Conservation (phyloP, 1,140 invertebrate genomes). For the Drosophila mauritiana region DNA sequence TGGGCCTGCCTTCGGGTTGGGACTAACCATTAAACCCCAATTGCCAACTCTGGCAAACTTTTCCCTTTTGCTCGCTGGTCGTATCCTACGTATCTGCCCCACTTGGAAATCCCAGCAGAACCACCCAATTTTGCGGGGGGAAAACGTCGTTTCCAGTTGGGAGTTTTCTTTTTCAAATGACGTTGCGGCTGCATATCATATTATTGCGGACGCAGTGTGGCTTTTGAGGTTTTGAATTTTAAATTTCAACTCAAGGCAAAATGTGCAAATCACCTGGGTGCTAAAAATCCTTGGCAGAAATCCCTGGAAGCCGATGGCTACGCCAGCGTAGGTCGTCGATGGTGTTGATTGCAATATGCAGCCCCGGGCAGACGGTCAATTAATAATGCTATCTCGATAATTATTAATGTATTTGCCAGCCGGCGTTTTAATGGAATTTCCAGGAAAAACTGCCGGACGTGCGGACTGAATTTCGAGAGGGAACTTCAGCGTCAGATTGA, state of each 20-base stretch:
- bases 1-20: slow-evolving; percentile 10
- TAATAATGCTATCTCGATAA: slow-evolving; percentile 22
- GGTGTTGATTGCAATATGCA: slow-evolving; percentile 28
- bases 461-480: slow-evolving; percentile 34
- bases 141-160: slow-evolving; percentile 7
- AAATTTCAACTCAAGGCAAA: slow-evolving; percentile 48
- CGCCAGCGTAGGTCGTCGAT: neutral
- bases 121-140: neutral
- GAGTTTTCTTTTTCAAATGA: slow-evolving; percentile 28
- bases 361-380: slow-evolving; percentile 11
- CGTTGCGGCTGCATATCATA: slow-evolving; percentile 51
- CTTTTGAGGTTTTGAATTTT: slow-evolving; percentile 46
- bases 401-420: slow-evolving; percentile 25
- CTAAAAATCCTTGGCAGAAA: slow-evolving; percentile 4
- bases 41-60: slow-evolving; percentile 54
- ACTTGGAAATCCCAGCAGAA: slow-evolving; percentile 21
- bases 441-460: slow-evolving; percentile 29
- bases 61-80: slow-evolving; percentile 37
- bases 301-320: neutral
- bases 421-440: slow-evolving; percentile 33
- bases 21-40: slow-evolving; percentile 51
- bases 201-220: slow-evolving; percentile 50
- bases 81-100: slow-evolving; percentile 1
- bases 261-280: slow-evolving; percentile 27
- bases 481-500: slow-evolving; percentile 43